Evolutionary conservation across 1,140 invertebrate species (phyloP).

Genomic region (Drosophila eugracilis): DNA sequence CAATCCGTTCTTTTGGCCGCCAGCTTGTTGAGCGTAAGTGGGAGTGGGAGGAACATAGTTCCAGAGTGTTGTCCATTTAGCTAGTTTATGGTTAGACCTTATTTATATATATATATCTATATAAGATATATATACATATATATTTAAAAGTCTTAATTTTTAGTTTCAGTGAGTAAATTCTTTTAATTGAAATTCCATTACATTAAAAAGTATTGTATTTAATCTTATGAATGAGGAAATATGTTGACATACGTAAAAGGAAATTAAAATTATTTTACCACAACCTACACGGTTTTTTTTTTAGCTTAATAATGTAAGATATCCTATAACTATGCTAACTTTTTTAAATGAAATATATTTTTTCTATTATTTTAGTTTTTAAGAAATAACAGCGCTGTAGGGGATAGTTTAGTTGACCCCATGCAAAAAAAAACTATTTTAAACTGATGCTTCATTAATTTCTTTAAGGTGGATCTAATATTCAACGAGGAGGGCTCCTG

Average conservation of each 20-base stretch:
- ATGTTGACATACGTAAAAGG: too few species aligned
- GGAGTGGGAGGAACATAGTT: slow-evolving; percentile 18
- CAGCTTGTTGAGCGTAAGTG: slow-evolving; percentile 78
- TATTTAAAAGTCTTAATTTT: too few species aligned
- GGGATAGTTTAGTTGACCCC: slow-evolving; percentile 3
- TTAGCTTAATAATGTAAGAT: too few species aligned
- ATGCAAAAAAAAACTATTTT: not conserved
- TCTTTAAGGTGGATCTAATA: slow-evolving; percentile 80
- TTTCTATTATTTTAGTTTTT: too few species aligned
- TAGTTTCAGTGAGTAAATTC: too few species aligned
- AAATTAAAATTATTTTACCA: too few species aligned
- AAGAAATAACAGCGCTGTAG: not conserved
- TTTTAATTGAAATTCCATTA: too few species aligned
- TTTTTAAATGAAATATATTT: too few species aligned
- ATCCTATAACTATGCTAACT: too few species aligned
- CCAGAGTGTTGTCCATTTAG: slow-evolving; percentile 16
- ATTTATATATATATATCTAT: not conserved
- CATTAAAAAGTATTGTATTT: too few species aligned
- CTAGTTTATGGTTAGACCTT: not conserved
- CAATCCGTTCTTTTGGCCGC: slow-evolving; percentile 61
- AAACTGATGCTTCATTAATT: not conserved
- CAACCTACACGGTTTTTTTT: too few species aligned
- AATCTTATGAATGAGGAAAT: too few species aligned
- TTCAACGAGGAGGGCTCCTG: slow-evolving; percentile 85
- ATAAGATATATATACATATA: not conserved